Percentiles rank a stretch among this genome's conserved stretches.
Conservation (phyloP, 2,888 invertebrate species). For the Dorcus hopei region DNA sequence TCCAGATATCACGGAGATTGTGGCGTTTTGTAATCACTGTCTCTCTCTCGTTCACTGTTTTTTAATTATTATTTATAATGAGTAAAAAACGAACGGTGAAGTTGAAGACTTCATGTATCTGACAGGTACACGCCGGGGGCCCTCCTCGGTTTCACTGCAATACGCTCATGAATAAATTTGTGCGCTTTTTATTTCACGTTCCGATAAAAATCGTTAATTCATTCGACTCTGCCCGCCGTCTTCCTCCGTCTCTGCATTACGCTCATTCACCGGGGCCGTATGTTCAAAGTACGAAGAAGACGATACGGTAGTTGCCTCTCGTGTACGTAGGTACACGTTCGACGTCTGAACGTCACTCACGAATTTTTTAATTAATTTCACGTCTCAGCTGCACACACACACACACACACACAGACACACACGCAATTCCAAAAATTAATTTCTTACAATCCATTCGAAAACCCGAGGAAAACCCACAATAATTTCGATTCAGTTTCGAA, state of each 20-base stretch:
- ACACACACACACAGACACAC: too few species aligned
- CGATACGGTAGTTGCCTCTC: too few species aligned
- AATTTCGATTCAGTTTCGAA: too few species aligned
- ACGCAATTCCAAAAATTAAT: too few species aligned
- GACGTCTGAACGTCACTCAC: too few species aligned
- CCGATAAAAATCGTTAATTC: not conserved
- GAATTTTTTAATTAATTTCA: too few species aligned
- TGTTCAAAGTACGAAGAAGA: too few species aligned
- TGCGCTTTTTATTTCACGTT: constrained; percentile 14
- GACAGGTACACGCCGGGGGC: constrained; percentile 44
- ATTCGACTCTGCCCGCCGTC: not conserved
- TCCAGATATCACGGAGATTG: constrained; percentile 51
- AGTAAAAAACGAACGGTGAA: constrained; percentile 41
- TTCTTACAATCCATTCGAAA: too few species aligned
- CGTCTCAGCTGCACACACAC: too few species aligned
- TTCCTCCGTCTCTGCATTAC: not conserved
- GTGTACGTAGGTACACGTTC: too few species aligned
- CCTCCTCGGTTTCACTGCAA: constrained; percentile 24
- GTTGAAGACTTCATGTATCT: constrained; percentile 48
- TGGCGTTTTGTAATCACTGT: constrained; percentile 40
- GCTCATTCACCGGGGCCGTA: too few species aligned
- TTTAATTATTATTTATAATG: constrained; percentile 47
- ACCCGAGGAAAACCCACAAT: too few species aligned
- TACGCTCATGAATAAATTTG: constrained; percentile 35
- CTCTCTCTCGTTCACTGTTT: constrained; percentile 29